These are phyloP conservation scores for Oryzias celebensis DNA, from an alignment of 2,113 vertebrate genomes.

Conservation along the genomic window DNA sequence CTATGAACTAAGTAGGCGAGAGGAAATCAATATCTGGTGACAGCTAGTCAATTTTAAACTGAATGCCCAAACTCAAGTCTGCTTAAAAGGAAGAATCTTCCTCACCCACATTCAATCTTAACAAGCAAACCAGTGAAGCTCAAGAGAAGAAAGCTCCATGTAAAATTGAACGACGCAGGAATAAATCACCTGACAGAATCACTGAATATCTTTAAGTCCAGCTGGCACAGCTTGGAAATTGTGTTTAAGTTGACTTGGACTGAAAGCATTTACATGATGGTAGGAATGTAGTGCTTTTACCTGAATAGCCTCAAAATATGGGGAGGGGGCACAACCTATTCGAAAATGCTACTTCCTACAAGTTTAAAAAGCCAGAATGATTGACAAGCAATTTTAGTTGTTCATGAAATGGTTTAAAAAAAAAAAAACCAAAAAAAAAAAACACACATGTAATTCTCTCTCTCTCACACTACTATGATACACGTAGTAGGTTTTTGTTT, in stretches of 20 bases:
- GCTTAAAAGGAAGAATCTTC: constrained; percentile 59
- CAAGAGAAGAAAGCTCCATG: constrained; percentile 48
- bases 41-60: constrained; percentile 69
- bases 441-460: no score
- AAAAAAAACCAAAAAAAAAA: no score
- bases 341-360: no score
- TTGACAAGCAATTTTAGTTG: no score
- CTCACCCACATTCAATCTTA: constrained; percentile 51
- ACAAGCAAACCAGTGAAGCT: constrained; percentile 45
- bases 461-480: no score
- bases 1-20: constrained; percentile 65
- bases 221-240: constrained; percentile 53
- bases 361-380: no score
- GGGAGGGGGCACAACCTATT: neutral
- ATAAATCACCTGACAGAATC: constrained; percentile 63
- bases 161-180: constrained; percentile 59
- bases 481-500: no score
- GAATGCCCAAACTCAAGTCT: constrained; percentile 58
- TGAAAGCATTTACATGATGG: constrained; percentile 53
- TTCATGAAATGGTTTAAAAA: no score
- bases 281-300: constrained; percentile 41
- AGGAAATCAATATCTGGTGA: constrained; percentile 70
- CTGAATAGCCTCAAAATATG: constrained; percentile 51
- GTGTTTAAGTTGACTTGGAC: constrained; percentile 47
- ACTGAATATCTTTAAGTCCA: constrained; percentile 66